Percentiles rank a stretch among this genome's conserved stretches.
Conservation (phyloP, 2,888 invertebrate species). For the Mythimna ferrago region DNA sequence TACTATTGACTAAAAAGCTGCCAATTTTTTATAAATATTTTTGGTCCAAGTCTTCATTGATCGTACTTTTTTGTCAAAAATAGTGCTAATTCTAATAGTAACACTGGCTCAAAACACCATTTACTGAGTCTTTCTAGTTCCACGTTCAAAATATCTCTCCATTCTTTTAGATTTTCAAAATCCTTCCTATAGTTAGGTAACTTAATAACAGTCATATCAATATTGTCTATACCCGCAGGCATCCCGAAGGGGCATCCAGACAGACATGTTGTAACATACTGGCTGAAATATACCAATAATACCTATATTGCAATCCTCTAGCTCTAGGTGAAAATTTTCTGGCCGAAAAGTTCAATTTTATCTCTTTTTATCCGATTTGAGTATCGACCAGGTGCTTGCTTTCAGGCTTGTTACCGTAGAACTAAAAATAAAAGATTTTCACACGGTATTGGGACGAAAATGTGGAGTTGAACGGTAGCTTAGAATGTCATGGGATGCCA, state of each 20-base stretch:
- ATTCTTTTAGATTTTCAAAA: neutral
- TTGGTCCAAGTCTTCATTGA: neutral
- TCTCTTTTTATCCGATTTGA: constrained; percentile 39
- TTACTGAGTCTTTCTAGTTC: neutral
- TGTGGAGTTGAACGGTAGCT: constrained; percentile 1
- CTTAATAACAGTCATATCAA: constrained; percentile 23
- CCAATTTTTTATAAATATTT: neutral
- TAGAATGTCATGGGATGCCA: constrained; percentile 25
- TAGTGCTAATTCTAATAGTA: neutral
- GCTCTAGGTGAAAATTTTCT: constrained; percentile 26
- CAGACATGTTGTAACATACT: constrained; percentile 4
- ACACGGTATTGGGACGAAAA: constrained; percentile 6
- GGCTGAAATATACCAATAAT: constrained; percentile 6
- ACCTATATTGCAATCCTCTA: constrained; percentile 3
- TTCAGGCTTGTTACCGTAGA: constrained; percentile 3
- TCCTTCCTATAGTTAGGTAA: neutral
- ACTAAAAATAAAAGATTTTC: constrained; percentile 19
- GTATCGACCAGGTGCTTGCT: constrained; percentile 34
- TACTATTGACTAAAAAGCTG: neutral
- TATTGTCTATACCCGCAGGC: constrained; percentile 1
- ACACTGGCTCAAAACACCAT: neutral
- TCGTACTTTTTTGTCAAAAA: neutral
- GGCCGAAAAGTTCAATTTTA: constrained; percentile 40
- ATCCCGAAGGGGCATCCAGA: neutral
- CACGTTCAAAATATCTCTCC: neutral